These are phyloP conservation scores for Gymnosoma rotundatum DNA, from an alignment of 2,888 invertebrate species.

Conservation along the genomic window DNA sequence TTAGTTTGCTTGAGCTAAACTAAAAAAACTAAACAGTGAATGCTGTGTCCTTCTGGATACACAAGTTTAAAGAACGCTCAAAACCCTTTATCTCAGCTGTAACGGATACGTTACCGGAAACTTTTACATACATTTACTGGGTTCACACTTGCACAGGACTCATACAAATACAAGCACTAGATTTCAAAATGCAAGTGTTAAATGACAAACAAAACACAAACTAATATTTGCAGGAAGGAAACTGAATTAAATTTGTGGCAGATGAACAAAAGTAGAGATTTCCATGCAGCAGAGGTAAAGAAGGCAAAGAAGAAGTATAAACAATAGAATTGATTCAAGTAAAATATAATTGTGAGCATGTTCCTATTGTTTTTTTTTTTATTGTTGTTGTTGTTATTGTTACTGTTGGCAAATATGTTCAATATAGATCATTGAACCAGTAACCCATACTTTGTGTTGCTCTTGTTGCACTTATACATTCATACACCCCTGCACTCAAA, in stretches of 20 bases:
- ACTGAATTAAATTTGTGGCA: slow-evolving; percentile 38
- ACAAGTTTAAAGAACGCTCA: too few species aligned
- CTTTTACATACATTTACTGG: too few species aligned
- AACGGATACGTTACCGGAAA: too few species aligned
- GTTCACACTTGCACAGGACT: too few species aligned
- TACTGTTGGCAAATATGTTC: slow-evolving; percentile 54
- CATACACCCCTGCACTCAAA: background rate
- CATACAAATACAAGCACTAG: background rate
- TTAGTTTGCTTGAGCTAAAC: too few species aligned
- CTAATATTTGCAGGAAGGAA: slow-evolving; percentile 44
- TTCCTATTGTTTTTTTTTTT: slow-evolving; percentile 1
- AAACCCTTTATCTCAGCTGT: too few species aligned
- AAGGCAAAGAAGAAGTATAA: background rate
- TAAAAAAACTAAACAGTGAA: too few species aligned
- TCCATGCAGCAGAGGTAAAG: background rate
- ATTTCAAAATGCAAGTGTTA: slow-evolving; percentile 32
- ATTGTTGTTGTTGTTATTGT: slow-evolving; percentile 1
- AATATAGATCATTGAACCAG: slow-evolving; percentile 67
- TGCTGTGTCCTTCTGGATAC: too few species aligned
- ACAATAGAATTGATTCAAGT: slow-evolving; percentile 1
- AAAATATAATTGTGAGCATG: slow-evolving; percentile 47
- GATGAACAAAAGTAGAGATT: slow-evolving; percentile 24
- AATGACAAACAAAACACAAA: slow-evolving; percentile 45
- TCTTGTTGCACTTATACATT: slow-evolving; percentile 14
- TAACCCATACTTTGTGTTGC: slow-evolving; percentile 49